Percentiles rank a stretch among this genome's conserved stretches.
These are phyloP conservation scores for Turnix velox DNA, from an alignment of 2,113 vertebrate species.

Conservation along the genomic window DNA sequence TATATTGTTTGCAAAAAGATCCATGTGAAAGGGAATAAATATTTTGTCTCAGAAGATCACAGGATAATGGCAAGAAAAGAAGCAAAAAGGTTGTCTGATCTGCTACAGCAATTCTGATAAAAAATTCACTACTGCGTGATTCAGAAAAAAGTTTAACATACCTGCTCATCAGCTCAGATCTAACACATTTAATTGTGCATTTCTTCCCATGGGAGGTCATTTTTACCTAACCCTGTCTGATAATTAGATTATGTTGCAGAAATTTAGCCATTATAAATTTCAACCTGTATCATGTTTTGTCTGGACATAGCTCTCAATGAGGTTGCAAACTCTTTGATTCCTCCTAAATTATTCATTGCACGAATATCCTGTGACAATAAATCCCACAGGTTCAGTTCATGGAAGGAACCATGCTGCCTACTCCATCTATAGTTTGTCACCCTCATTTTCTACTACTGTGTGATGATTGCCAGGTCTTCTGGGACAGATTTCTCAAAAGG, in stretches of 20 bases:
- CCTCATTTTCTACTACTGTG: background rate
- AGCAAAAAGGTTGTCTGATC: conserved; percentile 42
- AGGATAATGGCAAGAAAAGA: background rate
- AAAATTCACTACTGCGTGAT: conserved; percentile 31
- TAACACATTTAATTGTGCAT: conserved; percentile 60
- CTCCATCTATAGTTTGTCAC: background rate
- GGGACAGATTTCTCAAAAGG: background rate
- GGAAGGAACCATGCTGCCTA: background rate
- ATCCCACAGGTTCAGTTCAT: background rate
- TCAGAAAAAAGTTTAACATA: conserved; percentile 35
- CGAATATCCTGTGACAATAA: conserved; percentile 22
- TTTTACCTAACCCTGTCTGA: conserved; percentile 59
- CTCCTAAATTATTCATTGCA: conserved; percentile 35
- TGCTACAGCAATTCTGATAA: conserved; percentile 14
- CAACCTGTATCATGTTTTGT: conserved; percentile 46
- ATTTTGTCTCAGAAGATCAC: conserved; percentile 8
- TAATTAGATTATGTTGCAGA: conserved; percentile 63
- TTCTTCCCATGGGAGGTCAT: conserved; percentile 61
- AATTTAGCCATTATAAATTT: conserved; percentile 60
- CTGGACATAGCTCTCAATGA: conserved; percentile 42
- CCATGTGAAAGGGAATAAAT: conserved; percentile 23
- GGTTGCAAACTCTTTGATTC: conserved; percentile 56
- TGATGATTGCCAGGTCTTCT: background rate
- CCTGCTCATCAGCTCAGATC: conserved; percentile 56
- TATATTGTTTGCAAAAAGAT: background rate